These are phyloP conservation scores for Orthosia incerta DNA, from an alignment of 2,888 invertebrate species.

Conservation along the genomic window DNA sequence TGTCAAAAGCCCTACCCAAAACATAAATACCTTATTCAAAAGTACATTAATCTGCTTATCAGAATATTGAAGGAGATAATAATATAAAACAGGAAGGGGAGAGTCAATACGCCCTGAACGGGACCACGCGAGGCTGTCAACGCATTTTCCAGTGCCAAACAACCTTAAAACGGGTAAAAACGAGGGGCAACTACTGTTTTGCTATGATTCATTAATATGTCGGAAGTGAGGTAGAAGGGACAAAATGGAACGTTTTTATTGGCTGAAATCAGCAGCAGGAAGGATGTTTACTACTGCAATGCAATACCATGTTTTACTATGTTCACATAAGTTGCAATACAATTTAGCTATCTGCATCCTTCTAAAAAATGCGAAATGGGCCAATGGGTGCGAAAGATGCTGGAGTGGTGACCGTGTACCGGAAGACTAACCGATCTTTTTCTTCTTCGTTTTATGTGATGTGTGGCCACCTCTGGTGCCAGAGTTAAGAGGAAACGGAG, in stretches of 20 bases:
- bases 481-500: too few relatives aligned
- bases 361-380: too few relatives aligned
- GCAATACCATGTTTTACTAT: neutral
- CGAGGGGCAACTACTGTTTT: neutral
- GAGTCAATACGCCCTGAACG: slow-evolving; percentile 16
- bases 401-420: too few relatives aligned
- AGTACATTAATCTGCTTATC: neutral
- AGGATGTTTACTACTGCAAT: too few relatives aligned
- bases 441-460: too few relatives aligned
- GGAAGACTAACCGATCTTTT: too few relatives aligned
- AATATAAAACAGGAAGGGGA: neutral
- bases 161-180: neutral
- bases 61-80: slow-evolving; percentile 13
- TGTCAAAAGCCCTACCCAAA: neutral
- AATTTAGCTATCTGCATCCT: too few relatives aligned
- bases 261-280: neutral
- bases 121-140: slow-evolving; percentile 2
- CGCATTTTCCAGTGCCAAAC: neutral
- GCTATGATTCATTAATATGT: neutral
- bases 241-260: neutral
- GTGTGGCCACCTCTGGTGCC: too few relatives aligned
- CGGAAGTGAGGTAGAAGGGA: neutral
- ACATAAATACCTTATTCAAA: neutral
- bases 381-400: too few relatives aligned
- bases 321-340: too few relatives aligned